phyloP scores from a whole-genome alignment of 2,113 vertebrate genomes.

The Ochotona princeps region DNA sequence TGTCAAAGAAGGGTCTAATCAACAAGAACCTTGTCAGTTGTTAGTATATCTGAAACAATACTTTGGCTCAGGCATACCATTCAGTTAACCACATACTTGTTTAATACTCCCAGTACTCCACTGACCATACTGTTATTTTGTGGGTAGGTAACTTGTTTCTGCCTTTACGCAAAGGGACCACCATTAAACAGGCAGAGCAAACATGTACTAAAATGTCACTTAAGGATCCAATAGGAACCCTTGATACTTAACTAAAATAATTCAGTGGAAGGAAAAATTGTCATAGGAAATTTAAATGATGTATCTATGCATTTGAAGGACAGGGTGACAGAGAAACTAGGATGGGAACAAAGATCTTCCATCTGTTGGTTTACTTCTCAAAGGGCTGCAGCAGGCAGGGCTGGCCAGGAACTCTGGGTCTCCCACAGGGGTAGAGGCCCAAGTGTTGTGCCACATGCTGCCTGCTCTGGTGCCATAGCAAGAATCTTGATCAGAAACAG shows the following conservation, averaged over 20 bases:
- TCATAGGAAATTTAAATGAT: too few species aligned
- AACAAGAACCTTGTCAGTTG: neutral
- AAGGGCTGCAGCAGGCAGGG: too few species aligned
- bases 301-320: too few species aligned
- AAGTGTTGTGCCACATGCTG: too few species aligned
- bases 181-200: conserved; percentile 17
- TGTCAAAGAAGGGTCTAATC: neutral
- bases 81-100: neutral
- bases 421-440: too few species aligned
- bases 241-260: conserved; percentile 33
- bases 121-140: neutral
- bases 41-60: neutral
- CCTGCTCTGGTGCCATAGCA: too few species aligned
- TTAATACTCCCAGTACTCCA: conserved; percentile 5
- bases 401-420: too few species aligned
- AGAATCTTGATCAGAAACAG: too few species aligned
- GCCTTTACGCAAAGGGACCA: neutral
- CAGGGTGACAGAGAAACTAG: too few species aligned
- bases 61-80: neutral
- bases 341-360: too few species aligned
- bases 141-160: neutral
- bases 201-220: neutral
- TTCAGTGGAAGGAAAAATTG: neutral
- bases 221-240: neutral
- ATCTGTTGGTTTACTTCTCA: too few species aligned